phyloP scores from a whole-genome alignment of 2,888 invertebrate genomes.

The Athalia cordata region DNA sequence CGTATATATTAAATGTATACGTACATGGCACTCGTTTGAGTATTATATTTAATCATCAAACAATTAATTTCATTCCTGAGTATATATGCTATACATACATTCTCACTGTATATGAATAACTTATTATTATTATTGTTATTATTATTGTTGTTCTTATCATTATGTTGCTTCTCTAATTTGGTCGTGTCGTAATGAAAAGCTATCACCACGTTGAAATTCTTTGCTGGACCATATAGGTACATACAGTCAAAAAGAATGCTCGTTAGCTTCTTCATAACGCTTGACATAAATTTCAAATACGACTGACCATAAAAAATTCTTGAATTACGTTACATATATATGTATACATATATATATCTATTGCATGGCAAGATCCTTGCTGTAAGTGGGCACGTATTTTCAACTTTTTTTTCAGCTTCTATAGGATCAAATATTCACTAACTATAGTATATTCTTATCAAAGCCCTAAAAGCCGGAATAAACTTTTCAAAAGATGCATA shows the following conservation, averaged over 20 bases:
- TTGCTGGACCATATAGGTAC: background rate
- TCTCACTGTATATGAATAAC: no score
- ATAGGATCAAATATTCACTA: background rate
- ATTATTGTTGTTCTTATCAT: background rate
- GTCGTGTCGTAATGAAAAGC: slow-evolving; percentile 2
- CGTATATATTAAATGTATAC: no score
- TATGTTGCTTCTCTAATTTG: slow-evolving; percentile 1
- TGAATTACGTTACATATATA: slow-evolving; percentile 3
- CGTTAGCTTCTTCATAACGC: slow-evolving; percentile 22
- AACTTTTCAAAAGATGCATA: background rate
- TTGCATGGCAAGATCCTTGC: background rate
- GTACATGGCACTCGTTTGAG: no score
- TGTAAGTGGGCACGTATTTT: background rate
- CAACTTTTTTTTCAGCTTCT: background rate
- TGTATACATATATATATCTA: background rate
- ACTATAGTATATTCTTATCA: background rate
- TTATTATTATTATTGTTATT: no score
- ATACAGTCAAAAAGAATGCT: slow-evolving; percentile 19
- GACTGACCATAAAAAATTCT: slow-evolving; percentile 36
- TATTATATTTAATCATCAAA: background rate
- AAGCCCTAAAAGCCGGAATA: background rate
- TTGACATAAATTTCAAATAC: slow-evolving; percentile 38
- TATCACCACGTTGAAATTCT: slow-evolving; percentile 32
- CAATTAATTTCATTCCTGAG: slow-evolving; percentile 8
- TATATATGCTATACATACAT: background rate